Evolutionary conservation across 2,888 invertebrate genomes (phyloP), one percentile per base, ranked within the genome.

Genomic region (Drosophila nr. medialis): DNA sequence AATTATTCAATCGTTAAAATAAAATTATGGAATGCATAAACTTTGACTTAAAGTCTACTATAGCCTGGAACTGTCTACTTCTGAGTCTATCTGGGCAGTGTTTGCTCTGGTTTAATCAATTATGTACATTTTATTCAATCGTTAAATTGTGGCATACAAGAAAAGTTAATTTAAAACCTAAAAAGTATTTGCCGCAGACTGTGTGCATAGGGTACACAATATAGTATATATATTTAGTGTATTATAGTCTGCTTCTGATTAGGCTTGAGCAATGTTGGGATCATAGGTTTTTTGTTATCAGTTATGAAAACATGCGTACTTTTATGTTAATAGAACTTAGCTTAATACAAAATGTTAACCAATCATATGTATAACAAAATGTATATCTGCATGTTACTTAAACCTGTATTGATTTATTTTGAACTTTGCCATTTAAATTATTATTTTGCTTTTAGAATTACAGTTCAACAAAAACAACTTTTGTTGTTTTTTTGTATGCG

Each of bases 221-320:
- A 13, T 21, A 21, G 13, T 24, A 15, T 18, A 36, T 2, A 7
- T 24, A 24, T 45, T 24, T 45, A 29, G 0, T 15, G 15, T n/a
- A 15, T 4, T 15, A 30, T 8, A 15, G 1, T 45, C 18, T 11
- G 45, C 21, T 56, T 21, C 21, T 30, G 56, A 56, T 56, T 21
- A 30, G 30, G 24, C 5, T 38, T 13, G n/a, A 21, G 38, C 40
- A n/a, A 36, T 60, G 36, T 51, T 51, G 27, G 29, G 34, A 27
- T 38, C 53, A 51, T 50, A 60, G 60, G 29, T 60, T 30, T 7
- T 27, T 27, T 45, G n/a, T 59, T 59, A 59, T 59, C 59, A 50
- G 21, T 32, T 59, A 7, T 59, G 7, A 6, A 32, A 24, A 15
- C 24, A 6, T 27, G 11, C 24, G 10, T 18, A 18, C 8, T 54